These are phyloP conservation scores for Corynorhinus townsendii DNA, from an alignment of 2,113 vertebrate species.

Conservation along the genomic window DNA sequence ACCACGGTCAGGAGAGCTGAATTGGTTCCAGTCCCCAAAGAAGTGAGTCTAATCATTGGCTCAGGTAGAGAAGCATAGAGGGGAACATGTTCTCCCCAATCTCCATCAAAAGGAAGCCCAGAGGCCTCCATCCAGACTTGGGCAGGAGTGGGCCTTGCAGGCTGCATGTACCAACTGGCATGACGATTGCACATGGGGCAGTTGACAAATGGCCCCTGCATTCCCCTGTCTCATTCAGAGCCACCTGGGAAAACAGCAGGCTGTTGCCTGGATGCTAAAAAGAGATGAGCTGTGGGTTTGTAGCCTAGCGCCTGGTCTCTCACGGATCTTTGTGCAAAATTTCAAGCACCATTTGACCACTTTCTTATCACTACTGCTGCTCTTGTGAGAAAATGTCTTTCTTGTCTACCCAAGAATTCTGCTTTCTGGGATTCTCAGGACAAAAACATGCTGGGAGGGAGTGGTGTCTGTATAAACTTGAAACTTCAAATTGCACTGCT, in stretches of 20 bases:
- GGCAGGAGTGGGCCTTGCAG: not conserved
- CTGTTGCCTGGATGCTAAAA: slow-evolving; percentile 23
- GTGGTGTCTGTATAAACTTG: not conserved
- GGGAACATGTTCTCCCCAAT: not conserved
- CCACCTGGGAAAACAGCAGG: slow-evolving; percentile 65
- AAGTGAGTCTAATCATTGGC: not conserved
- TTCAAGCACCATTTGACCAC: not conserved
- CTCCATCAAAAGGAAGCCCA: not conserved
- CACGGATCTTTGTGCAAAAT: slow-evolving; percentile 23
- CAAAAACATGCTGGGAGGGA: not conserved
- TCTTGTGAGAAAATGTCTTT: not conserved
- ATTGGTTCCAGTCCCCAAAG: not conserved
- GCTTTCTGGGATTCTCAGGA: not conserved
- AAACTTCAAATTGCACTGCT: not conserved
- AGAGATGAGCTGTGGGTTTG: not conserved
- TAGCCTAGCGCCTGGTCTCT: not conserved
- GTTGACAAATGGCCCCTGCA: slow-evolving; percentile 55
- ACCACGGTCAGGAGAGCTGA: not conserved
- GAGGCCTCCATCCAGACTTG: not conserved
- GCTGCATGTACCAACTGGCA: not conserved
- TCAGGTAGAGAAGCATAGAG: not conserved
- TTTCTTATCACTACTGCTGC: not conserved
- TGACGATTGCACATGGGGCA: slow-evolving; percentile 1
- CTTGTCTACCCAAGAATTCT: not conserved
- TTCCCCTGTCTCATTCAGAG: slow-evolving; percentile 13